Conservation (phyloP, 2,888 invertebrate species). For the Paralinhomoeus sp. region DNA sequence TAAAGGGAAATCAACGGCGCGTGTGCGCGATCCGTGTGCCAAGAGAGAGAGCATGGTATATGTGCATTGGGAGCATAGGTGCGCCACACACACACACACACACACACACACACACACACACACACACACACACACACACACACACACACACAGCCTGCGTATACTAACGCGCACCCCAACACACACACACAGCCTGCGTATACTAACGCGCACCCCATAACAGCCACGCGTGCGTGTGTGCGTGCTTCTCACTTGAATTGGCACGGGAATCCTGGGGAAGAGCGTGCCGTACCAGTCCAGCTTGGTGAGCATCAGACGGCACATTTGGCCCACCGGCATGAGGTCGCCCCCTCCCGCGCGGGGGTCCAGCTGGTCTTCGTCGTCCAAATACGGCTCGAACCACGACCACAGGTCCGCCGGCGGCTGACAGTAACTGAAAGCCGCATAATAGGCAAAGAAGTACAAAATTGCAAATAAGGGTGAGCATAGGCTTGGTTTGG, state of each 20-base stretch:
- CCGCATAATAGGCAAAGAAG: not conserved
- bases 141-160: too few species aligned
- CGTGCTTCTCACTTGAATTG: conserved; percentile 57
- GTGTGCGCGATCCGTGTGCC: not conserved
- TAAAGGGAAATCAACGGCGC: too few species aligned
- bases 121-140: not conserved
- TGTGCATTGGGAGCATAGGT: not conserved
- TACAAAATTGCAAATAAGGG: too few species aligned
- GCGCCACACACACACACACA: not conserved
- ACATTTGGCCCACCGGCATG: conserved; percentile 73
- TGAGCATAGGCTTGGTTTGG: too few species aligned
- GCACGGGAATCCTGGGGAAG: conserved; percentile 93
- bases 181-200: too few species aligned
- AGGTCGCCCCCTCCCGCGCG: conserved; percentile 87
- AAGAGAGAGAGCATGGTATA: not conserved
- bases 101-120: not conserved
- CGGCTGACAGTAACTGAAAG: conserved; percentile 70
- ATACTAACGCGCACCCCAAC: too few species aligned
- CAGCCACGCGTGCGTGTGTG: too few species aligned
- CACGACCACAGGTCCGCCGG: conserved; percentile 84
- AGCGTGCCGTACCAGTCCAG: conserved; percentile 96
- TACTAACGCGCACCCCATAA: too few species aligned
- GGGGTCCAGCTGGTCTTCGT: conserved; percentile 51
- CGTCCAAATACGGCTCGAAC: conserved; percentile 52
- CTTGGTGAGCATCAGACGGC: conserved; percentile 72